phyloP scores from a whole-genome alignment of 2,888 invertebrate species.

The Furcula furcula region DNA sequence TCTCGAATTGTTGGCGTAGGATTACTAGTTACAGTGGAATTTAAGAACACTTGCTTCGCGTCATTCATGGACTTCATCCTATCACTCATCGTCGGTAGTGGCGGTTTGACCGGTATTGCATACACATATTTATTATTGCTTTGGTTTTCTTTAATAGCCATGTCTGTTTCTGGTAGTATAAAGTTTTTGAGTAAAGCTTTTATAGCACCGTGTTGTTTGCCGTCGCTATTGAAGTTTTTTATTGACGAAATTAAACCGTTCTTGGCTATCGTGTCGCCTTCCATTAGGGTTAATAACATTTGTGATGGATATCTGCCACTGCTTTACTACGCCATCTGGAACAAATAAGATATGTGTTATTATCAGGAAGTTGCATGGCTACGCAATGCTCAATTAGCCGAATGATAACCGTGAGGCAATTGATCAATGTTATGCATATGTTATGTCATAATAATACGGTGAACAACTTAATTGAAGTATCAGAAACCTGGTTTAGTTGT shows the following conservation, averaged over 20 bases:
- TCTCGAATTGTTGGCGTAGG: slow-evolving; percentile 39
- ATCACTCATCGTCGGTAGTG: slow-evolving; percentile 44
- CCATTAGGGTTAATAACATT: slow-evolving; percentile 72
- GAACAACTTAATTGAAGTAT: slow-evolving; percentile 17
- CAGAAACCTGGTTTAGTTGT: slow-evolving; percentile 23
- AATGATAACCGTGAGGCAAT: slow-evolving; percentile 12
- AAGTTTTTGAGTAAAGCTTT: slow-evolving; percentile 67
- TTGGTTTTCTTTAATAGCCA: slow-evolving; percentile 73
- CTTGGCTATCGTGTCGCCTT: slow-evolving; percentile 61
- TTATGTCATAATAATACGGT: slow-evolving; percentile 33
- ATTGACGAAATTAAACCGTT: slow-evolving; percentile 63
- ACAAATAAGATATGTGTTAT: slow-evolving; percentile 39
- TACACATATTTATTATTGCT: slow-evolving; percentile 61
- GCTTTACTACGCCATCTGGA: slow-evolving; percentile 74
- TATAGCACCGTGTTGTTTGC: slow-evolving; percentile 61
- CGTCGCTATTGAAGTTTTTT: slow-evolving; percentile 56
- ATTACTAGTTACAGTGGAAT: slow-evolving; percentile 51
- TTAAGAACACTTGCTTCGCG: slow-evolving; percentile 66
- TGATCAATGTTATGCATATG: slow-evolving; percentile 26
- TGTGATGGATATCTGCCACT: slow-evolving; percentile 54
- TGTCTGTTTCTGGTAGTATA: slow-evolving; percentile 61
- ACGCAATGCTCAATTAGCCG: slow-evolving; percentile 7
- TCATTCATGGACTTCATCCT: slow-evolving; percentile 62
- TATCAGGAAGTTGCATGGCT: slow-evolving; percentile 11
- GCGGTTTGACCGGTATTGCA: slow-evolving; percentile 59